Conservation (phyloP, 2,888 invertebrate species). For the Epinotia brunnichana region DNA sequence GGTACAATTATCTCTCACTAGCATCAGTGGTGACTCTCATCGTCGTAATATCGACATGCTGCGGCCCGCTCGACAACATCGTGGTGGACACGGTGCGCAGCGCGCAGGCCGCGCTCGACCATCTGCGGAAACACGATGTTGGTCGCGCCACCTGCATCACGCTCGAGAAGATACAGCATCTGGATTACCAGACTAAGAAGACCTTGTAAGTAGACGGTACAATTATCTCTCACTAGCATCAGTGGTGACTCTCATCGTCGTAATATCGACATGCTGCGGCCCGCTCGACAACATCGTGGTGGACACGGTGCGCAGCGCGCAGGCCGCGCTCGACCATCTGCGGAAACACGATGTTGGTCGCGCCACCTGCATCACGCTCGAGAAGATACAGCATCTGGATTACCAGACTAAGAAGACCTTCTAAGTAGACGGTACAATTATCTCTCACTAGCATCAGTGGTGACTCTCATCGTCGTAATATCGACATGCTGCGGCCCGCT, state of each 20-base stretch:
- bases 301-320: constrained; percentile 93
- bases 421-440: no score
- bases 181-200: constrained; percentile 58
- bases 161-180: constrained; percentile 87
- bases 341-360: constrained; percentile 91
- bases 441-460: no score
- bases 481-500: not conserved
- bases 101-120: constrained; percentile 90
- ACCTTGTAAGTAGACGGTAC: constrained; percentile 72
- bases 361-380: constrained; percentile 94
- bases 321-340: constrained; percentile 91
- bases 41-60: not conserved
- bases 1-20: no score
- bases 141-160: constrained; percentile 88
- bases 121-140: constrained; percentile 87
- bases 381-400: constrained; percentile 88
- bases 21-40: no score
- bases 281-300: constrained; percentile 96
- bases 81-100: constrained; percentile 85
- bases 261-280: constrained; percentile 91
- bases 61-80: not conserved
- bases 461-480: no score
- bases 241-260: no score
- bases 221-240: no score
- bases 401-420: constrained; percentile 53